Base-by-base conservation (phyloP, 2,888 invertebrate species). In the Anthrax anthrax region DNA sequence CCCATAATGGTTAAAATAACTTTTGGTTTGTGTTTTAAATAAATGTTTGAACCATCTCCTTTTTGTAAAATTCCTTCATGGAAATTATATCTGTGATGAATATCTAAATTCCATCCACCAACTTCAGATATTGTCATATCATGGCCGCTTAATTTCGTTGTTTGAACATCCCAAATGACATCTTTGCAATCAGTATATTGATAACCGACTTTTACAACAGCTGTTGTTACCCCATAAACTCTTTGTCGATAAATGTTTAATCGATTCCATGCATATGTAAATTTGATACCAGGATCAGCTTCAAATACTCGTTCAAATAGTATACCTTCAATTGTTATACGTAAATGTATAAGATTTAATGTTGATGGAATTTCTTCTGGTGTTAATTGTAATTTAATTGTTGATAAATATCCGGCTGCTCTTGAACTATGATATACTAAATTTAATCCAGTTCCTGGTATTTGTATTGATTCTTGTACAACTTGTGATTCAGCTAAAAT, bases 61-160 rank as follows among this genome's bases (percentile, higher is more conserved):
- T 95, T 94, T 70, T 97, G 95, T 1, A 97, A 73, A 51, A 97
- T 94, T 29, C 94, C 96, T 73, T 96, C 95, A 61, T 96, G 92
- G 76, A 91, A 92, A 67, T 98, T 97, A 66, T 96, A 95, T 56
- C 95, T 78, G 62, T 97, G 96, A 71, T 97, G 96, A 52, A 96
- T 91, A 64, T 97, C 92, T 55, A 98, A 72, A 67, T 96, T 95
- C 96, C 96, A 97, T 14, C 92, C 94, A 1, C 95, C 96, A 37
- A 95, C 88, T 68, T 94, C 94, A 0, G 94, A 94, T 42, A 95
- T 94, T 50, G 88, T 88, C 86, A 96, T 90, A 61, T 95, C 94
- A 61, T 91, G 92, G 1, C 96, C 97, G 58, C 90, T 90, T 40
- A 98, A 70, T 56, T 91, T 92, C 0, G 94, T 92, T 1, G 92